Conservation (phyloP, 2,888 invertebrate species). For the Ormyrus labotus region DNA sequence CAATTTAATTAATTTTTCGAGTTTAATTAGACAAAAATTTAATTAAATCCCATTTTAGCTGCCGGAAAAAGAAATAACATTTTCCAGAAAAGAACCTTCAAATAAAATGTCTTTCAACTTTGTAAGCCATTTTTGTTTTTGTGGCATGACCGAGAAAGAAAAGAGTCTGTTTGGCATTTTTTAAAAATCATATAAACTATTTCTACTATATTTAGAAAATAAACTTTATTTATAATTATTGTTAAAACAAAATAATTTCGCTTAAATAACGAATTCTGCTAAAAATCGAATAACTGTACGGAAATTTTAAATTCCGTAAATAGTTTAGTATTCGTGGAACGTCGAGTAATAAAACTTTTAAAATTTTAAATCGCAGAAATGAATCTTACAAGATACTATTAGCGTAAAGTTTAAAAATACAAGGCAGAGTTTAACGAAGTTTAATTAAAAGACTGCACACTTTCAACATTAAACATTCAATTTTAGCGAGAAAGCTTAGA, state of each 20-base stretch:
- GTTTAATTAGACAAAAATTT: slow-evolving; percentile 26
- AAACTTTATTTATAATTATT: not conserved
- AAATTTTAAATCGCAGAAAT: not conserved
- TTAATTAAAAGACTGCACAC: too few species aligned
- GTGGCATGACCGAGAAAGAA: not conserved
- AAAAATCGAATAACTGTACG: not conserved
- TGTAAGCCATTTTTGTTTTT: slow-evolving; percentile 51
- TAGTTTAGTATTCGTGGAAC: slow-evolving; percentile 5
- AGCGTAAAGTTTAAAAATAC: too few species aligned
- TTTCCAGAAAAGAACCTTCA: slow-evolving; percentile 17
- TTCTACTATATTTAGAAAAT: not conserved
- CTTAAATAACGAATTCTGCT: too few species aligned
- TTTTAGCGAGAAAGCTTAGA: too few species aligned
- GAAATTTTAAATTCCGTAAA: slow-evolving; percentile 18
- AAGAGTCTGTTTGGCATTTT: slow-evolving; percentile 19
- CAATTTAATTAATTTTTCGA: not conserved
- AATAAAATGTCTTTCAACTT: slow-evolving; percentile 31
- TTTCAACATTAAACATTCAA: too few species aligned
- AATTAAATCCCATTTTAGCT: not conserved
- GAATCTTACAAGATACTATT: too few species aligned
- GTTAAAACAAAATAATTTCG: too few species aligned
- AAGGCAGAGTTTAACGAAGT: too few species aligned
- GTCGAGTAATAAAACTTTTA: not conserved
- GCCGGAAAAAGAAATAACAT: not conserved
- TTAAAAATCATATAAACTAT: not conserved